Evolutionary conservation across 2,797 vertebrate genomes (phyloP), one percentile per base, ranked within the genome.

Genomic region (Syndactyla subalaris): DNA sequence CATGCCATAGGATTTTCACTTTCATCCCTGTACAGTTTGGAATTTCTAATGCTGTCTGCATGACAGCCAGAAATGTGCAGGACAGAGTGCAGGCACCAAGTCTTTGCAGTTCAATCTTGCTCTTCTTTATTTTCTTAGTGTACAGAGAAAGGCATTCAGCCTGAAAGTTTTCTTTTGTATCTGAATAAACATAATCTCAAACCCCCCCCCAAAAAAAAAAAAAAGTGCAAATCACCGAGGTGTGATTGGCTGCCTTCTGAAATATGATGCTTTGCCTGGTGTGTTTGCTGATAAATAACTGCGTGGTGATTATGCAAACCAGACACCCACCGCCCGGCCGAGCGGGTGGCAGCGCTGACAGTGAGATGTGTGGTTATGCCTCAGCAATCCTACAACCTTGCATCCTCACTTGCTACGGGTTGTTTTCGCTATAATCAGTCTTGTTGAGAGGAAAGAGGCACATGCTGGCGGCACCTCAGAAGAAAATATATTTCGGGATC

Each of bases 401-500:
- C 30, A 61, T 57, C 75, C 82, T 84, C 62, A 7, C 72, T 93
- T 39, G 46, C 78, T 76, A n/a, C 17, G 11, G 55, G 18, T 66
- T 92, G 83, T 82, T 95, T 91, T 91, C 85, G 14, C 49, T 52
- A 19, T 38, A 65, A 89, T 89, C 91, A 59, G 82, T 89, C 95
- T 89, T 88, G 74, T 68, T 90, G 76, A 88, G 89, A 7, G 4
- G 80, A 71, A 93, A 78, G 74, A 95, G 54, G 85, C 41, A 94
- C 96, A 85, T 7, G 29, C 41, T 77, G 91, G 80, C 88, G 70
- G 70, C 51, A 39, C 49, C 87, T 92, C 65, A 89, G 70, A 92
- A 93, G 81, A 75, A 96, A 91, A 95, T 62, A 34, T 32, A n/a
- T 84, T 84, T 85, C 83, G 38, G 39, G 39, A 80, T 88, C 27